Percentiles rank a stretch among this genome's conserved stretches.
Conservation (phyloP, 2,797 vertebrate species). For the Glossophaga mutica region DNA sequence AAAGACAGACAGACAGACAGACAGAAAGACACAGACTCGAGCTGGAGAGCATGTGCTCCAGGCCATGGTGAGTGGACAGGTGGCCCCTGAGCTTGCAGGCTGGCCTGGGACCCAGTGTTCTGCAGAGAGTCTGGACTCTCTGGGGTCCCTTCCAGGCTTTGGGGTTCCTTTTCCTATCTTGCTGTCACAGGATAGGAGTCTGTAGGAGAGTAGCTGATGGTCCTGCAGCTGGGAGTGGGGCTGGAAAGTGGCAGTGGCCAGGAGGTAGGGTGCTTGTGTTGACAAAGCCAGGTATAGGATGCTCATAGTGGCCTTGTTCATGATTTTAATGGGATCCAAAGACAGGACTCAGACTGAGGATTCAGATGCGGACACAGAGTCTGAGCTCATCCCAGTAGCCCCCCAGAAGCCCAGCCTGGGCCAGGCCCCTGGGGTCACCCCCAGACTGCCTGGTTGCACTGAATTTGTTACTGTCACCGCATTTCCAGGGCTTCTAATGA, state of each 20-base stretch:
- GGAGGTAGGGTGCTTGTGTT: background rate
- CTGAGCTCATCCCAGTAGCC: conserved; percentile 20
- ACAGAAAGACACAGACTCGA: background rate
- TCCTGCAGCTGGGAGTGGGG: background rate
- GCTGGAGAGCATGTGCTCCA: background rate
- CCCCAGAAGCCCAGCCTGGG: conserved; percentile 24
- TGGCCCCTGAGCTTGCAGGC: accelerated
- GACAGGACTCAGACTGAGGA: background rate
- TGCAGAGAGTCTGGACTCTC: background rate
- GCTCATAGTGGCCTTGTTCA: background rate
- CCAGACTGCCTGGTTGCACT: conserved; percentile 73
- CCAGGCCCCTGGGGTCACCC: conserved; percentile 43
- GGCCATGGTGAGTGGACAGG: background rate
- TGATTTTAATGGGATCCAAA: background rate
- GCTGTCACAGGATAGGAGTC: background rate
- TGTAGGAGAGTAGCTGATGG: background rate
- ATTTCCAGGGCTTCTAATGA: conserved; percentile 81
- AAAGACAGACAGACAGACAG: background rate
- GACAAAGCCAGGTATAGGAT: background rate
- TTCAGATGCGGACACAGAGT: background rate
- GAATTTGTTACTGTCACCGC: conserved; percentile 80
- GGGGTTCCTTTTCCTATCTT: background rate
- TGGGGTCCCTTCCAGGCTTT: background rate
- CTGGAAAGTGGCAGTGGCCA: background rate
- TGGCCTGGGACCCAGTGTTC: background rate